phyloP scores from a whole-genome alignment of 2,113 vertebrate species.

The Charina bottae region DNA sequence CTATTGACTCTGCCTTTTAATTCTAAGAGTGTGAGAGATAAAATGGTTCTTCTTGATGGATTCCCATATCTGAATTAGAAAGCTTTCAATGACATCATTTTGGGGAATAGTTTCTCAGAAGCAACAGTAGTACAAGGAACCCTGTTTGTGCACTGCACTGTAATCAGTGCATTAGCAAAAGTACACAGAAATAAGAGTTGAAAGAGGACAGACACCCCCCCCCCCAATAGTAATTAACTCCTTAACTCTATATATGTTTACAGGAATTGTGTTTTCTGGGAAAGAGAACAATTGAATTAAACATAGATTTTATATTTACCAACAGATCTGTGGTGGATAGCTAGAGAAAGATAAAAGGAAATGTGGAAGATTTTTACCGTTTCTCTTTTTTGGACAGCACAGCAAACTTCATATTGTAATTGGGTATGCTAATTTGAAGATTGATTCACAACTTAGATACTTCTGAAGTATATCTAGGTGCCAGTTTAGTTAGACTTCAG shows the following conservation, averaged over 20 bases:
- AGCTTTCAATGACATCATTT: background rate
- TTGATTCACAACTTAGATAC: background rate
- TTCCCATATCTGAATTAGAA: background rate
- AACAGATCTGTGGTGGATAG: background rate
- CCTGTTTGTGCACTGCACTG: background rate
- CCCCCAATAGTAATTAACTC: slow-evolving; percentile 21
- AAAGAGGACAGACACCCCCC: background rate
- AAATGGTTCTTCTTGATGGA: background rate
- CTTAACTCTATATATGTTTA: background rate
- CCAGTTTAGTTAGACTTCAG: background rate
- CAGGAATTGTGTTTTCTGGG: background rate
- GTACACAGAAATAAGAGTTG: background rate
- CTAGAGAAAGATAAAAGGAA: background rate
- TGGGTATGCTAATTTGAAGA: background rate
- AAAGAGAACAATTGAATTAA: background rate
- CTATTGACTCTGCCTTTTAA: background rate
- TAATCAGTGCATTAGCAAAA: background rate
- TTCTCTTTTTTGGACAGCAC: background rate
- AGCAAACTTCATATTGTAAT: background rate
- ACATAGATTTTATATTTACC: background rate
- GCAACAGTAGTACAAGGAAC: background rate
- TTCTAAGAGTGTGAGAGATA: background rate
- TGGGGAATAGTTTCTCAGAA: background rate
- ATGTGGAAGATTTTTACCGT: background rate
- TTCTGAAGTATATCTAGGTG: background rate